phyloP scores from a whole-genome alignment of 2,888 invertebrate species.

The Spisula solida region DNA sequence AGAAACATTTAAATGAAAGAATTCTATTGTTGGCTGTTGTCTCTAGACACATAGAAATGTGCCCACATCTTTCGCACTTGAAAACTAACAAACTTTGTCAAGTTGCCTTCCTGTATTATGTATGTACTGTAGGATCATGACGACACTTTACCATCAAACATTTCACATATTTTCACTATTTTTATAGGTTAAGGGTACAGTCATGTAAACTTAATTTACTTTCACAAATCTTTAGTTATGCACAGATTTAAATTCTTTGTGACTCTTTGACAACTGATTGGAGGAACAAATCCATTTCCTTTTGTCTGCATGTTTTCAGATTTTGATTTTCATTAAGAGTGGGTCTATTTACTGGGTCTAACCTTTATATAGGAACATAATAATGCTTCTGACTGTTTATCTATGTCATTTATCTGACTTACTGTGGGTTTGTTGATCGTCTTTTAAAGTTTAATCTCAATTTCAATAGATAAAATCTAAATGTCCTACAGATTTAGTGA shows the following conservation, averaged over 20 bases:
- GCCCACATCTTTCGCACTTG: background rate
- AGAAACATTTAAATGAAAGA: too few species aligned
- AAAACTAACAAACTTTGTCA: constrained; percentile 9
- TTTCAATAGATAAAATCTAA: background rate
- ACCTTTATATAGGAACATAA: too few species aligned
- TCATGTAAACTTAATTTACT: too few species aligned
- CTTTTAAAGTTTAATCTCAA: background rate
- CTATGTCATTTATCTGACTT: background rate
- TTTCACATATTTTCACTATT: too few species aligned
- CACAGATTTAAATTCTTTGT: too few species aligned
- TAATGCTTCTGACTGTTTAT: background rate
- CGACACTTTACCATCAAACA: background rate
- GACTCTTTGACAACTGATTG: too few species aligned
- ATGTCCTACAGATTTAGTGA: background rate
- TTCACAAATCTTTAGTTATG: too few species aligned
- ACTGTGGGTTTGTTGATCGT: background rate
- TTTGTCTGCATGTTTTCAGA: too few species aligned
- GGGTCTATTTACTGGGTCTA: too few species aligned
- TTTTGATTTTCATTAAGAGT: too few species aligned
- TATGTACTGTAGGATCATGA: background rate
- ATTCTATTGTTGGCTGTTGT: background rate
- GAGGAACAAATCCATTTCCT: too few species aligned
- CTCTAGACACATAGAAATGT: background rate
- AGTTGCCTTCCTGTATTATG: background rate
- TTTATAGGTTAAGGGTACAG: too few species aligned